A percentile compares a stretch with the other conserved stretches of the same genome.
These are phyloP conservation scores for Apodemia duryi DNA, from an alignment of 2,888 invertebrate species.

Conservation along the genomic window DNA sequence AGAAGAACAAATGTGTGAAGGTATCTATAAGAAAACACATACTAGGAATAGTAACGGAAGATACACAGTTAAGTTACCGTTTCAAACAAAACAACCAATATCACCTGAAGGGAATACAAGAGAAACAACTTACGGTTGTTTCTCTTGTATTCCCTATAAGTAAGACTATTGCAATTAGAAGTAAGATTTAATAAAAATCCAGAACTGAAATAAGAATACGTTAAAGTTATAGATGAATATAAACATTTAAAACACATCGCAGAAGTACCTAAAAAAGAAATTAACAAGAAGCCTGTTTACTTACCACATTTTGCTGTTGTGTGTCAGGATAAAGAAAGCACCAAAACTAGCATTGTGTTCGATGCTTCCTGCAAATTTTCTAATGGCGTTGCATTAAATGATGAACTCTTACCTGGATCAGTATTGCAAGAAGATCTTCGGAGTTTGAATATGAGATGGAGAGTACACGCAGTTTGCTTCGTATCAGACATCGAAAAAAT, in stretches of 20 bases:
- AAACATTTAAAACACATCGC: conserved; percentile 30
- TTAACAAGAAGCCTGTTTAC: conserved; percentile 22
- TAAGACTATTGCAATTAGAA: conserved; percentile 29
- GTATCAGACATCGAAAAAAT: conserved; percentile 36
- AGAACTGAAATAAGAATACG: conserved; percentile 26
- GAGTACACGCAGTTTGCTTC: conserved; percentile 31
- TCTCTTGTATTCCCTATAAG: too few species aligned
- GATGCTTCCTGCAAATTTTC: conserved; percentile 30
- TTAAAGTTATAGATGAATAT: conserved; percentile 29
- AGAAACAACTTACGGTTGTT: conserved; percentile 27
- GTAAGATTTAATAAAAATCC: conserved; percentile 23
- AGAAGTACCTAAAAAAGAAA: conserved; percentile 13
- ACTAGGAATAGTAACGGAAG: conserved; percentile 26
- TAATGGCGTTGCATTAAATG: conserved; percentile 30
- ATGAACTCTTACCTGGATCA: conserved; percentile 31
- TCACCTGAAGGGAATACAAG: conserved; percentile 26
- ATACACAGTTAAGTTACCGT: conserved; percentile 29
- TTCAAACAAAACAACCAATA: conserved; percentile 21
- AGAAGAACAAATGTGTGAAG: not conserved
- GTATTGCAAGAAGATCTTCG: conserved; percentile 33
- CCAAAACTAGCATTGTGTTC: conserved; percentile 33
- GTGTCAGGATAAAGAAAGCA: conserved; percentile 31
- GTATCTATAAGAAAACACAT: not conserved
- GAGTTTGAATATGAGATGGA: conserved; percentile 32
- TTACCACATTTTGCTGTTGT: conserved; percentile 35